Conservation (phyloP, 2,888 invertebrate species). For the Lycocerus yunnanus region DNA sequence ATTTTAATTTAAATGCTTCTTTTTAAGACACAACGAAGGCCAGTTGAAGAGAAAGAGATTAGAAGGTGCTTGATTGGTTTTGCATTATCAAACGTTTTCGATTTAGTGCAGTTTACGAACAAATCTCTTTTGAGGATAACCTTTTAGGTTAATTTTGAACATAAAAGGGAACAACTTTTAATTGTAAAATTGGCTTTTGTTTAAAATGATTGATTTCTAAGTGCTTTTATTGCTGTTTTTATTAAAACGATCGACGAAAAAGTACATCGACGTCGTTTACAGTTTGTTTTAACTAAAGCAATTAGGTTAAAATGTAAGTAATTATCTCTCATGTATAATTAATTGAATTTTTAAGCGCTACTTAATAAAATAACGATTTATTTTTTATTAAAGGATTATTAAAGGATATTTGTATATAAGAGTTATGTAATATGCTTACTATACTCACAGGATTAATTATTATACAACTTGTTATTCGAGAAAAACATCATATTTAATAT, state of each 20-base stretch:
- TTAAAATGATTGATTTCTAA: background rate
- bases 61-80: slow-evolving; percentile 9
- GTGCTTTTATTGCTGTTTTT: background rate
- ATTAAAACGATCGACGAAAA: background rate
- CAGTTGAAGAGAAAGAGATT: slow-evolving; percentile 5
- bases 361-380: background rate
- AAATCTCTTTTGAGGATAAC: slow-evolving; percentile 12
- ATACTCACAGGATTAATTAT: background rate
- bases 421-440: background rate
- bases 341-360: background rate
- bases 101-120: slow-evolving; percentile 18
- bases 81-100: slow-evolving; percentile 14
- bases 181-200: slow-evolving; percentile 6
- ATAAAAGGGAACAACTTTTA: slow-evolving; percentile 12
- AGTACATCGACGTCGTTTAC: background rate
- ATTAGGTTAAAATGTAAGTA: background rate
- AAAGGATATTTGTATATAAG: background rate
- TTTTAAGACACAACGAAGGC: background rate
- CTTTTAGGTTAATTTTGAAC: slow-evolving; percentile 13
- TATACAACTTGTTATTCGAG: background rate
- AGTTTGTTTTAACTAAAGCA: background rate
- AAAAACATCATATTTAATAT: background rate
- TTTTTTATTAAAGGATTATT: background rate
- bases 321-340: background rate
- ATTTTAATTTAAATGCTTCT: background rate